Evolutionary conservation across 35 echinoderm and acorn worm species (phyloP).

Genomic region (Lytechinus pictus): DNA sequence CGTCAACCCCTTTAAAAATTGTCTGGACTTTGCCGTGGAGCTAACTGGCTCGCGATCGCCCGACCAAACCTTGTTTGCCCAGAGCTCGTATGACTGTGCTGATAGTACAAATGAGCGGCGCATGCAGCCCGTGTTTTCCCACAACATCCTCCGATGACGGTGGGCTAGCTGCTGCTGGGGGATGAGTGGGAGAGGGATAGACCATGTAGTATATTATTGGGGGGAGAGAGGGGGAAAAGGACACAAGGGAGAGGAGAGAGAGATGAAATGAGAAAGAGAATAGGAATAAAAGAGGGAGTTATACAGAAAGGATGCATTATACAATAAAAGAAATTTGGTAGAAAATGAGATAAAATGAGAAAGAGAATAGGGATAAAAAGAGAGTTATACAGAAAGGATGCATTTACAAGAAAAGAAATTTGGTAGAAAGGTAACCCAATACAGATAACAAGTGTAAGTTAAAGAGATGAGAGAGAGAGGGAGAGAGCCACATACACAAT

Average conservation of each 20-base stretch:
- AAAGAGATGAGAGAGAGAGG: too few species aligned
- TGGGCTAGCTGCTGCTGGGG: not conserved
- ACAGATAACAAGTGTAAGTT: too few species aligned
- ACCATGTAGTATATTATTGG: not conserved
- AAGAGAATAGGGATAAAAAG: not conserved
- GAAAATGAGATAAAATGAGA: not conserved
- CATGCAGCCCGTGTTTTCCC: not conserved
- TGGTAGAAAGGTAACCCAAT: too few species aligned
- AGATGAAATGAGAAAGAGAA: not conserved
- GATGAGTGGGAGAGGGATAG: not conserved
- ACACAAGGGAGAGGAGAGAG: not conserved
- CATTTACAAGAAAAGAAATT: not conserved
- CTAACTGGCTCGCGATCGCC: not conserved
- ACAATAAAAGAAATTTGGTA: too few species aligned
- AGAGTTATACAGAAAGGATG: not conserved
- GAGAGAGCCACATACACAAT: too few species aligned
- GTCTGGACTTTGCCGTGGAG: not conserved
- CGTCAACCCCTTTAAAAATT: not conserved
- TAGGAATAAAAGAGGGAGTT: not conserved
- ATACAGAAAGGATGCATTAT: not conserved
- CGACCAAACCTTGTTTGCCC: not conserved
- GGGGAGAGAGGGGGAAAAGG: not conserved
- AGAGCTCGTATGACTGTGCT: not conserved
- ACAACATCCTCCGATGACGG: not conserved
- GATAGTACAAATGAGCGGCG: not conserved